Base-by-base conservation (phyloP, 2,113 vertebrate genomes). In the Vanacampus margaritifer region DNA sequence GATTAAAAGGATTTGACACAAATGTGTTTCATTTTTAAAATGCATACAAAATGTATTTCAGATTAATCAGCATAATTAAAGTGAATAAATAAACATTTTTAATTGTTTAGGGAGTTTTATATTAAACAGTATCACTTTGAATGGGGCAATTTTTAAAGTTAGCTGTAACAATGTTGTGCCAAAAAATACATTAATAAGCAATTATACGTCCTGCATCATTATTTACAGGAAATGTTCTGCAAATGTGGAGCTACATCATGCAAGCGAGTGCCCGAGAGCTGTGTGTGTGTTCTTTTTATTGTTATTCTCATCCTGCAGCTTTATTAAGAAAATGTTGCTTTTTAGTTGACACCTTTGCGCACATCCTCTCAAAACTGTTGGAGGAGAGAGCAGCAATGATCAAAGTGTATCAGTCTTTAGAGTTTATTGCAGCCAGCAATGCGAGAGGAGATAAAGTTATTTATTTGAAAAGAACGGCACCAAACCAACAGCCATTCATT, bases 181-280 rank as follows among this genome's bases (percentile, higher is more conserved):
- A 28, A 13, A 17, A 69, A 74, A 61, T 64, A 72, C 72, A 85
- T 87, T 73, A 78, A 63, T 82, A 87, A 88, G 81, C 64, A 74
- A 50, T 48, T 60, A 66, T 78, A 32, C 80, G 80, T 81, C 78
- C 74, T 78, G 65, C 69, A 74, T 84, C 68, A 69, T 36, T 60
- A 62, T 75, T 59, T 80, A 56, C 8, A 4, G 14, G 13, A 17
- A 60, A 62, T 24, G 26, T 73, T 62, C 64, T 69, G 60, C 75
- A 45, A 62, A 53, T 0, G 26, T 10, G 21, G 21, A 7, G 48
- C 48, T 50, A 23, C 21, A 51, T 51, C 21, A 21, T 51, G 48
- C 46, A n/a, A n/a, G 46, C 46, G 45, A 48, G 50, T 67, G 79
- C 80, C 74, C 46, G 65, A 75, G 54, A 72, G n/a, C n/a, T n/a